Evolutionary conservation across 2,888 invertebrate species (phyloP), one percentile per base, ranked within the genome.

Genomic region (Noctua janthe): DNA sequence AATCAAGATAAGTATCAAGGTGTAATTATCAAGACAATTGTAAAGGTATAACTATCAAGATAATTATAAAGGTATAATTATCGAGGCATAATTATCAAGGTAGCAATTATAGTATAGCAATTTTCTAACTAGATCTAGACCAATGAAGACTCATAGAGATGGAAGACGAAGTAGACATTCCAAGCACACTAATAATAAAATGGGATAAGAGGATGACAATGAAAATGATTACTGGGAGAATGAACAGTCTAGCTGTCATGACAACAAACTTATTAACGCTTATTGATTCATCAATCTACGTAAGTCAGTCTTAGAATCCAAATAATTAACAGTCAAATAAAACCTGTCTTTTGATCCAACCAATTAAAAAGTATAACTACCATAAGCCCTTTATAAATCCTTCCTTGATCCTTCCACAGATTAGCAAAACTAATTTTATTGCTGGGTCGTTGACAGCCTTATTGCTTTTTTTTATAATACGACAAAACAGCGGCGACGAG

Each of bases 361-460:
- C 17, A 59, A 64, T 62, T 75, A 47, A 81, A 83, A 74, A 71
- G 59, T 64, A 56, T 73, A 72, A 29, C 56, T 66, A 23, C 23
- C 47, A 75, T 59, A 67, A 66, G 39, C 17, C 1, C 13, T 2
- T 29, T 29, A 29, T 23, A 62, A 64, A 64, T 59, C 39, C 39
- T 67, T 67, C 29, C 51, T 47, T 62, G 56, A 64, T 76, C 47
- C 54, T 51, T 59, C 54, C 66, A 72, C 54, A 75, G 73, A 88
- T 86, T 76, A 76, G 29, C 43, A 29, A 73, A 74, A 77, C 54
- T 47, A 78, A 83, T 39, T 66, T 10, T 66, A 39, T 84, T 79
- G 51, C 39, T n/a, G 35, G 72, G 73, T 74, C 77, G 69, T 73
- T 84, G 83, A 83, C 78, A 83, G 73, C 15, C 49, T n/a, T 75